Percentiles rank a stretch among this genome's conserved stretches.
phyloP scores from a whole-genome alignment of 2,888 invertebrate species.

The Cantharis nigra region DNA sequence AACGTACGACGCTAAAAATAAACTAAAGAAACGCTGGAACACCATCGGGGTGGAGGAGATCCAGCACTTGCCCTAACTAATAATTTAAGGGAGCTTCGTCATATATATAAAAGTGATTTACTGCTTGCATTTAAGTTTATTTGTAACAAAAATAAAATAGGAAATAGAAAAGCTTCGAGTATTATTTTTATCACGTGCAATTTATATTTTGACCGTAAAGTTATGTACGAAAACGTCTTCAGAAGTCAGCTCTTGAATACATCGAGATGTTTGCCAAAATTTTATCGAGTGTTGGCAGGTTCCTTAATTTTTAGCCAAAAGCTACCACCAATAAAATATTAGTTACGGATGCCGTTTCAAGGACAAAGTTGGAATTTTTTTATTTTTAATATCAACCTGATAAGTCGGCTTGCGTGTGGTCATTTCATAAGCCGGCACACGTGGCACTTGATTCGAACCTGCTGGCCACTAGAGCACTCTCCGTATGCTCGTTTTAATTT shows the following conservation, averaged over 20 bases:
- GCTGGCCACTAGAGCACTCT: slow-evolving; percentile 30
- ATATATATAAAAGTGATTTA: background rate
- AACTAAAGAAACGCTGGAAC: background rate
- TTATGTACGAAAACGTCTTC: background rate
- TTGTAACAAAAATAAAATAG: background rate
- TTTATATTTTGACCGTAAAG: background rate
- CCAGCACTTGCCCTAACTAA: background rate
- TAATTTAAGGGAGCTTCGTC: background rate
- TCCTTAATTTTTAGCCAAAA: background rate
- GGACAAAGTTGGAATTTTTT: background rate
- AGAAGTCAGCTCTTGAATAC: background rate
- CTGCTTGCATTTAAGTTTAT: background rate
- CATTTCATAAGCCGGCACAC: slow-evolving; percentile 33
- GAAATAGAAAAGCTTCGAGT: background rate
- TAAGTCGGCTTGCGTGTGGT: slow-evolving; percentile 38
- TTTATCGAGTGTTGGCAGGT: background rate
- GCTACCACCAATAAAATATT: background rate
- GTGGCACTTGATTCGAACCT: slow-evolving; percentile 36
- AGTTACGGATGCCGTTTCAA: background rate
- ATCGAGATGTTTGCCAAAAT: background rate
- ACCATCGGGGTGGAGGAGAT: background rate
- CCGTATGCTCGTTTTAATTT: slow-evolving; percentile 45
- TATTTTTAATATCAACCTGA: slow-evolving; percentile 1
- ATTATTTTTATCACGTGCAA: background rate
- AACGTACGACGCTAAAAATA: background rate